Percentiles rank a stretch among this genome's conserved stretches.
These are phyloP conservation scores for Pangasianodon hypophthalmus DNA, from an alignment of 2,113 vertebrate genomes.

Conservation along the genomic window DNA sequence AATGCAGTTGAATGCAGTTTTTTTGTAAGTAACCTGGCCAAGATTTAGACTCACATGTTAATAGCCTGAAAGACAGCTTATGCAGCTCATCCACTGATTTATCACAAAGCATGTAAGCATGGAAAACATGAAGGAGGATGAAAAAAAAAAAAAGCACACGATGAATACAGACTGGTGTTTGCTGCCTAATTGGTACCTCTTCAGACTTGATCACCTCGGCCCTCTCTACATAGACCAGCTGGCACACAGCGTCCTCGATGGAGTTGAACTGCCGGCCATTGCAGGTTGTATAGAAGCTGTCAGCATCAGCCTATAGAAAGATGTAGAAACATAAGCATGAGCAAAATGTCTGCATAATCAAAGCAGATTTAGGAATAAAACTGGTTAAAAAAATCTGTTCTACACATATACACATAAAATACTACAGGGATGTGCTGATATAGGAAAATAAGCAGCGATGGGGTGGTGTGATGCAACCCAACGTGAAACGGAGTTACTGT, in stretches of 20 bases:
- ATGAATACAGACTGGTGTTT: not conserved
- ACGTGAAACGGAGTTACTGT: too few relatives aligned
- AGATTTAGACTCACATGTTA: not conserved
- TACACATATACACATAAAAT: too few relatives aligned
- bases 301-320: slow-evolving; percentile 83
- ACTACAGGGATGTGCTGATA: too few relatives aligned
- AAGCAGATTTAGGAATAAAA: not conserved
- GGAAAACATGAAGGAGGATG: not conserved
- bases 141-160: not conserved
- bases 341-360: not conserved
- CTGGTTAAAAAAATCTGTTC: not conserved
- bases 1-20: too few relatives aligned
- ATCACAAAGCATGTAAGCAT: not conserved
- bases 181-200: slow-evolving; percentile 73
- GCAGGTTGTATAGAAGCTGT: slow-evolving; percentile 91
- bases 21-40: not conserved
- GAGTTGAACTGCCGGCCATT: slow-evolving; percentile 97
- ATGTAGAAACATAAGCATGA: not conserved
- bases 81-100: not conserved
- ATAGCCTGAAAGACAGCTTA: not conserved
- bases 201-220: slow-evolving; percentile 95
- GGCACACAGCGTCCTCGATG: slow-evolving; percentile 96
- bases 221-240: slow-evolving; percentile 94
- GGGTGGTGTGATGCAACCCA: too few relatives aligned
- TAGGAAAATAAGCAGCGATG: not conserved